These are phyloP conservation scores for Pristionchus japonicus DNA, from an alignment of 2,888 invertebrate genomes.

Conservation along the genomic window DNA sequence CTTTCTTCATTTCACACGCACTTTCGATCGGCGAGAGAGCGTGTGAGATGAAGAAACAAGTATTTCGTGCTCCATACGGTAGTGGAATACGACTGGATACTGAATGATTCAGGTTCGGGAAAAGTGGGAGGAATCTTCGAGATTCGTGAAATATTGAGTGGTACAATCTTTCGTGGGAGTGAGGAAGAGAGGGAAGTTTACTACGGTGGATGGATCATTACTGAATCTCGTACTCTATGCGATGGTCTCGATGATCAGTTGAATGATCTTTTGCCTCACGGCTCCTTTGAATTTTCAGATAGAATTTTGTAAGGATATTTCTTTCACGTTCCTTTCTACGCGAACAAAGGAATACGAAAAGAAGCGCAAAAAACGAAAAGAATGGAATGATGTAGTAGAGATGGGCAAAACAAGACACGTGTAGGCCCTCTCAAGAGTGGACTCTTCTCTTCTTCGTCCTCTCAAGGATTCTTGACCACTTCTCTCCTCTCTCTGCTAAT, in stretches of 20 bases:
- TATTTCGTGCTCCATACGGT: no score
- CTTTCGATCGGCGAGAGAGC: no score
- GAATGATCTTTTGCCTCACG: neutral
- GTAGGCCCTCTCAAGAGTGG: neutral
- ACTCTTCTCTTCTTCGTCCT: neutral
- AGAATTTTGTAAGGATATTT: neutral
- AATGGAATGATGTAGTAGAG: neutral
- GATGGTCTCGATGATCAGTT: neutral
- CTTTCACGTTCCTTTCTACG: neutral
- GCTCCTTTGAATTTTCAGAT: neutral
- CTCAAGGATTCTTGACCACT: constrained; percentile 25
- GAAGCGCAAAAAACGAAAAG: neutral
- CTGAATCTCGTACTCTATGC: neutral
- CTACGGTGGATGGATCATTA: neutral
- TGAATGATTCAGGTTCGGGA: neutral
- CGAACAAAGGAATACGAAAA: neutral
- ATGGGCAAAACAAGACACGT: constrained; percentile 8
- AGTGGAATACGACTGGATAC: neutral
- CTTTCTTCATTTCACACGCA: no score
- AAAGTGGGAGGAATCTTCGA: constrained; percentile 2
- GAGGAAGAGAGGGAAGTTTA: neutral
- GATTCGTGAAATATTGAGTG: constrained; percentile 9
- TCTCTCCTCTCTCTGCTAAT: constrained; percentile 9
- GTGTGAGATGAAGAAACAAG: no score
- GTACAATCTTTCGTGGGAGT: neutral